A percentile compares a stretch with the other conserved stretches of the same genome.
Evolutionary conservation across 2,888 invertebrate species (phyloP).

Genomic region (Polyploca ridens): DNA sequence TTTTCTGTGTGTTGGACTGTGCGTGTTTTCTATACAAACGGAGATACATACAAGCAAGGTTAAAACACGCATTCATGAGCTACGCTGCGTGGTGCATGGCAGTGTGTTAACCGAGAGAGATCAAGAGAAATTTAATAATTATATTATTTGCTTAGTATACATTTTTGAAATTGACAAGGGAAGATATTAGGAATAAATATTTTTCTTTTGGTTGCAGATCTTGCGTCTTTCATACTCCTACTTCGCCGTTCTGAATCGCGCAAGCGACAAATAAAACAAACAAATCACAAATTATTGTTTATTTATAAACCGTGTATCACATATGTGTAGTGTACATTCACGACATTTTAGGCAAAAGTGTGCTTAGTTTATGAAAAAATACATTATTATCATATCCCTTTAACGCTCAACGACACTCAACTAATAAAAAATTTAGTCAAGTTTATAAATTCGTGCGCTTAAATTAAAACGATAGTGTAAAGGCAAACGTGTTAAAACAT

Average conservation of each 20-base stretch:
- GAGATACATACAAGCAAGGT: too few species aligned
- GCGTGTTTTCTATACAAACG: too few species aligned
- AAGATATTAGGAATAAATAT: background rate
- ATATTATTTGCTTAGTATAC: too few species aligned
- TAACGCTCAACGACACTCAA: conserved; percentile 60
- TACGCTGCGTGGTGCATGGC: too few species aligned
- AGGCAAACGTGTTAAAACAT: conserved; percentile 58
- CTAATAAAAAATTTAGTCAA: conserved; percentile 59
- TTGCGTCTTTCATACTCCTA: conserved; percentile 75
- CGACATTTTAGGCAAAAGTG: conserved; percentile 80
- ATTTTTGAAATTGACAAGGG: too few species aligned
- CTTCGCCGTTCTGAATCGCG: conserved; percentile 73
- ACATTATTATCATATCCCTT: conserved; percentile 45
- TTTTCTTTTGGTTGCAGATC: conserved; percentile 56
- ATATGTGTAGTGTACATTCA: conserved; percentile 80
- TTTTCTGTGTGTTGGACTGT: too few species aligned
- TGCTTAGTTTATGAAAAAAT: conserved; percentile 75
- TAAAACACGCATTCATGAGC: too few species aligned
- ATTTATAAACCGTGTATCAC: conserved; percentile 82
- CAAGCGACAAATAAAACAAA: conserved; percentile 47
- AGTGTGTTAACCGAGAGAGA: too few species aligned
- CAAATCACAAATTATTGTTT: conserved; percentile 70
- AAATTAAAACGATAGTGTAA: conserved; percentile 65
- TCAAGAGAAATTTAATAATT: too few species aligned
- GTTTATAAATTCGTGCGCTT: conserved; percentile 80